Evolutionary conservation across 1,140 invertebrate genomes (phyloP), one percentile per base, ranked within the genome.

Genomic region (Drosophila bipectinata): DNA sequence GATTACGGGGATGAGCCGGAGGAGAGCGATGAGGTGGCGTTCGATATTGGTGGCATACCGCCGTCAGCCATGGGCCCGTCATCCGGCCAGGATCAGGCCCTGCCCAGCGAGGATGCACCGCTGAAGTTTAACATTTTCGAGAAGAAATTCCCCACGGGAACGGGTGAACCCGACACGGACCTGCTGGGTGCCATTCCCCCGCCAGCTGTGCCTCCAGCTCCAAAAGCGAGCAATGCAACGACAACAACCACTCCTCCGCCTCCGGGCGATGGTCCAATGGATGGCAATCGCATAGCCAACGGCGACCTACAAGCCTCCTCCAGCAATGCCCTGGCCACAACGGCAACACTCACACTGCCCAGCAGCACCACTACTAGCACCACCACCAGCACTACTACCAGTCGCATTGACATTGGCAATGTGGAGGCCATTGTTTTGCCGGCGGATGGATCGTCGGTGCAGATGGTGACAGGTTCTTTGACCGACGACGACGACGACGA

Each of bases 81-180:
- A 9, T 47, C 44, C 1, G 41, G 44, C 18, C 18, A 77, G 63
- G 83, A 88, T 39, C 83, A 88, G 63, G 76, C 76, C 0, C 49
- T 80, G 71, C 90, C 90, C 62, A 84, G 82, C 26, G 82, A 89
- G 57, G 91, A 91, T 80, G 90, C 83, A 0, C 90, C 90, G 0
- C 52, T 91, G 5, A 91, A 91, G 59, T 91, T 91, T 53, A 91
- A 91, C 54, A 85, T 91, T 63, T 91, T 91, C 34, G 62, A 89
- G 37, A 77, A 78, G 53, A 91, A 90, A 52, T 91, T 77, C 68
- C 83, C 77, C 24, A 90, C 77, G 15, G 72, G 73, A 24, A 53
- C 74, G 53, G 41, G 9, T 4, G 39, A 48, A 37, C 30, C 55
- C 10, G 78, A 79, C 49, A 37, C 26, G 18, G 51, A 47, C 8